Evolutionary conservation across 1,140 invertebrate genomes (phyloP).

Genomic region (Philopotamus ludificatus): DNA sequence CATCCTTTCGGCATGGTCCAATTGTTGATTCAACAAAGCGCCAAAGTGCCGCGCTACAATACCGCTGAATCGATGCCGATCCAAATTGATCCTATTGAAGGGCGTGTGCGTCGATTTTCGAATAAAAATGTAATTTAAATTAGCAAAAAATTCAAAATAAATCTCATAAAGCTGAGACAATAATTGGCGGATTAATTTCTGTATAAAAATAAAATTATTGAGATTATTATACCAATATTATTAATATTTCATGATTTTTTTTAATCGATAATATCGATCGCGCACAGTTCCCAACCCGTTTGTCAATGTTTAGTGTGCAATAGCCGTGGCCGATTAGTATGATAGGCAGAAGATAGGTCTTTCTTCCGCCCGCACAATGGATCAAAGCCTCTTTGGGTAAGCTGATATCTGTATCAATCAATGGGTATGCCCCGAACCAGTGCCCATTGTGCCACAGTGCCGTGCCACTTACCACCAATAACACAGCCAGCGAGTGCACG

Average conservation of each 20-base stretch:
- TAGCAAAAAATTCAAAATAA: too few species aligned
- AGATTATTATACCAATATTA: too few species aligned
- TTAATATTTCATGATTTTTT: conserved; percentile 7
- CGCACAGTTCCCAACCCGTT: conserved; percentile 38
- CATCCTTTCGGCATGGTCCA: conserved; percentile 24
- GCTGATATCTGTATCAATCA: conserved; percentile 42
- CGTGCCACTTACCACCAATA: background rate
- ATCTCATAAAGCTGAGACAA: too few species aligned
- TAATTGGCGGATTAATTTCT: too few species aligned
- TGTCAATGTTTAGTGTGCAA: conserved; percentile 38
- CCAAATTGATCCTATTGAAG: conserved; percentile 17
- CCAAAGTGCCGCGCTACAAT: conserved; percentile 40
- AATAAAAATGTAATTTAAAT: too few species aligned
- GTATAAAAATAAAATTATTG: too few species aligned
- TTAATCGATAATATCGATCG: background rate
- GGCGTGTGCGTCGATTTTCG: conserved; percentile 26
- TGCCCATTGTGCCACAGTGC: conserved; percentile 1
- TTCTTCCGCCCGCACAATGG: conserved; percentile 38
- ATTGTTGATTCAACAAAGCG: conserved; percentile 39
- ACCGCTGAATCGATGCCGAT: conserved; percentile 33
- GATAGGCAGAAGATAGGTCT: conserved; percentile 40
- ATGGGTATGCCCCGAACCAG: conserved; percentile 25
- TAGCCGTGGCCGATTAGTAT: conserved; percentile 42
- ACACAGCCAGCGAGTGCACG: background rate
- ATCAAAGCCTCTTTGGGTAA: conserved; percentile 39